These are phyloP conservation scores for Macrotus californicus DNA, from an alignment of 2,113 vertebrate species.

Conservation along the genomic window DNA sequence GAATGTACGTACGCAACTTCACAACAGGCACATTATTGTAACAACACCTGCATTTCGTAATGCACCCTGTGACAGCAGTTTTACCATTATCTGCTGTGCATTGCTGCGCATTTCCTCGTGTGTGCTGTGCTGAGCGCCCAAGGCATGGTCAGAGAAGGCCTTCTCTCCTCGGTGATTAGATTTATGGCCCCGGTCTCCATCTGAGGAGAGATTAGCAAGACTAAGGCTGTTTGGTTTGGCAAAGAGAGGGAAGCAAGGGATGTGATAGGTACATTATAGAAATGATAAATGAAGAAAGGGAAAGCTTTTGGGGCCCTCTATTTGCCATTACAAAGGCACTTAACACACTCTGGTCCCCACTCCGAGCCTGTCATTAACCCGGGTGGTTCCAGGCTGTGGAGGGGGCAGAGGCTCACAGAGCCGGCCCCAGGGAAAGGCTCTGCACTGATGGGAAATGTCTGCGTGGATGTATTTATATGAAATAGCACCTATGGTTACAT, in stretches of 20 bases:
- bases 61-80: neutral
- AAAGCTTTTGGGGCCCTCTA: neutral
- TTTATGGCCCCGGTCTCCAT: constrained; percentile 51
- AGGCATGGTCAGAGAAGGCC: neutral
- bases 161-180: constrained; percentile 40
- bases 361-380: neutral
- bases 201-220: constrained; percentile 61
- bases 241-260: constrained; percentile 36
- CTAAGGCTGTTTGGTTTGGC: constrained; percentile 71
- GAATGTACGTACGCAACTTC: constrained; percentile 1
- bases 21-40: neutral
- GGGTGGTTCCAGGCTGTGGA: neutral
- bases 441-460: constrained; percentile 50
- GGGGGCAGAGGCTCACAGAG: neutral
- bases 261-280: constrained; percentile 61
- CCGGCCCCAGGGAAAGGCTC: neutral
- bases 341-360: neutral
- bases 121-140: neutral
- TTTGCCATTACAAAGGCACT: constrained; percentile 33
- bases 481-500: constrained; percentile 67
- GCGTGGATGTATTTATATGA: constrained; percentile 63
- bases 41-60: constrained; percentile 54
- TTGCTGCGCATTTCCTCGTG: neutral
- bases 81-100: neutral
- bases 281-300: constrained; percentile 64